Evolutionary conservation across 2,113 vertebrate genomes (phyloP).

Genomic region (Crotalus helleri): DNA sequence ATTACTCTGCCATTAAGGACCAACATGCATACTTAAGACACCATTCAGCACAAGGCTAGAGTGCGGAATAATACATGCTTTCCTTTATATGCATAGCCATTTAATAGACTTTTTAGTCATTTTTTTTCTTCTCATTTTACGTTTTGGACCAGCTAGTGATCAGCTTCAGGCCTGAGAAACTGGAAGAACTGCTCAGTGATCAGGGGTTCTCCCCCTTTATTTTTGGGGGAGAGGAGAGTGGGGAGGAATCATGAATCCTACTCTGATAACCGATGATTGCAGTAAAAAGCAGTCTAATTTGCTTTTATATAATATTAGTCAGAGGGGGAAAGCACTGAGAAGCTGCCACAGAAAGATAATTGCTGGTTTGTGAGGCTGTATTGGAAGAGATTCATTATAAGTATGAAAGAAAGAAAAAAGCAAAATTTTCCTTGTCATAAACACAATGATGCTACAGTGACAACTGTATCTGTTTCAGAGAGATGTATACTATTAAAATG

Average conservation of each 20-base stretch:
- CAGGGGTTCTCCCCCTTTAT: not conserved
- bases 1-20: constrained; percentile 24
- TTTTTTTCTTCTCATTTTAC: constrained; percentile 28
- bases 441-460: constrained; percentile 24
- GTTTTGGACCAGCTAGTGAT: constrained; percentile 7
- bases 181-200: constrained; percentile 14
- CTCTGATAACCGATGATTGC: constrained; percentile 28
- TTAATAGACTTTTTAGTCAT: not conserved
- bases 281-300: constrained; percentile 23
- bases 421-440: constrained; percentile 30
- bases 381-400: constrained; percentile 18
- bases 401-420: constrained; percentile 30
- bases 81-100: constrained; percentile 8
- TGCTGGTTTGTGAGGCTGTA: constrained; percentile 36
- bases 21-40: not conserved
- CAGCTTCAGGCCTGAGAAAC: not conserved
- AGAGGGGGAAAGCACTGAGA: not conserved
- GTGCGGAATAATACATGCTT: not conserved
- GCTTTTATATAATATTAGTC: constrained; percentile 25
- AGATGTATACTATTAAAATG: constrained; percentile 37
- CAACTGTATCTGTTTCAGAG: constrained; percentile 21
- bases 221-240: not conserved
- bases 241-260: not conserved
- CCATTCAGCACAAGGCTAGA: not conserved
- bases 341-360: constrained; percentile 33